A percentile compares a stretch with the other conserved stretches of the same genome.
These are phyloP conservation scores for Tapirus indicus DNA, from an alignment of 2,797 vertebrate genomes.

Conservation along the genomic window DNA sequence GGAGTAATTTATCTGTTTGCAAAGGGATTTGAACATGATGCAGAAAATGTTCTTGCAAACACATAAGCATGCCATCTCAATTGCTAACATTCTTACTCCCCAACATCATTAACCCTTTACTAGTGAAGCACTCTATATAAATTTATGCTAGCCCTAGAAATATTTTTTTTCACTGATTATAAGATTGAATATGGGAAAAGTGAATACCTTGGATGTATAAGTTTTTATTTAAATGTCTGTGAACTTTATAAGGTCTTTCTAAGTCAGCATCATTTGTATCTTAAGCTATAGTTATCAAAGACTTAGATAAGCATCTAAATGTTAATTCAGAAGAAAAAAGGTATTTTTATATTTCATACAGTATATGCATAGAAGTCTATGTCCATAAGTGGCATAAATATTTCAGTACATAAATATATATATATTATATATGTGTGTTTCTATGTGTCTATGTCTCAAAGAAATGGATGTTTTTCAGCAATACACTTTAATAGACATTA, in stretches of 20 bases:
- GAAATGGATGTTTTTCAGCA: background rate
- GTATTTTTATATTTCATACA: background rate
- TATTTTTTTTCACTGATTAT: background rate
- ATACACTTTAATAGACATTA: background rate
- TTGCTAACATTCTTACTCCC: constrained; percentile 61
- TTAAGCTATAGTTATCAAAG: background rate
- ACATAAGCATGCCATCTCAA: constrained; percentile 82
- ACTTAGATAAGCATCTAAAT: background rate
- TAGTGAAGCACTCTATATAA: background rate
- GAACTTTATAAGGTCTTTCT: constrained; percentile 37
- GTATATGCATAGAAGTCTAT: background rate
- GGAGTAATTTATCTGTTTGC: constrained; percentile 89
- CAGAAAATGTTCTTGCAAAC: constrained; percentile 85
- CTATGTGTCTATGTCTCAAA: background rate
- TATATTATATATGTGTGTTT: background rate
- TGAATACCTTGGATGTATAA: background rate
- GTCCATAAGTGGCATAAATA: background rate
- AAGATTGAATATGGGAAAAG: constrained; percentile 17
- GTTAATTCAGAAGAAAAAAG: constrained; percentile 23
- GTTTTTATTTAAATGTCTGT: background rate
- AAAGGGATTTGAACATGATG: constrained; percentile 85
- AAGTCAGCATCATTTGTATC: background rate
- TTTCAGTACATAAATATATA: background rate
- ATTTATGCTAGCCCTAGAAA: background rate
- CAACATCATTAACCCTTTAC: constrained; percentile 85